Evolutionary conservation across 2,113 vertebrate genomes (phyloP).

Genomic region (Eleginops maclovinus): DNA sequence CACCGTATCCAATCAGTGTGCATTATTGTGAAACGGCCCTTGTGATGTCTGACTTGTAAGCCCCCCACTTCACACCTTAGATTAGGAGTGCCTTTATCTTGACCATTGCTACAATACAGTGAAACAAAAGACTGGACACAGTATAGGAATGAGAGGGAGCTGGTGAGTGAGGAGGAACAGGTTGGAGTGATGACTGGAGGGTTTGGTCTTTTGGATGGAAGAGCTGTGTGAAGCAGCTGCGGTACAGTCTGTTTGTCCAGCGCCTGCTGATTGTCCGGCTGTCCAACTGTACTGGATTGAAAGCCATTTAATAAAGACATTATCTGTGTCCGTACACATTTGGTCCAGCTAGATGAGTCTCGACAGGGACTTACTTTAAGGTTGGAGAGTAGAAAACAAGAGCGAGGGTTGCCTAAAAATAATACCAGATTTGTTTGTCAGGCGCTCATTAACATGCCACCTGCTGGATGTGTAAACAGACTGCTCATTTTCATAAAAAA

Average conservation of each 20-base stretch:
- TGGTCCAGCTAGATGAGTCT: background rate
- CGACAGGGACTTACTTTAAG: background rate
- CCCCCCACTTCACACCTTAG: background rate
- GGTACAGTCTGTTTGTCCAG: conserved; percentile 56
- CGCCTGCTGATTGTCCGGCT: conserved; percentile 58
- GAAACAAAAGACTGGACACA: background rate
- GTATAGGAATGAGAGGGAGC: conserved; percentile 3
- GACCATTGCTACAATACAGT: background rate
- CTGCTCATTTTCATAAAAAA: background rate
- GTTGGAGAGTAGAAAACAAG: background rate
- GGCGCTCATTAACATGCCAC: background rate
- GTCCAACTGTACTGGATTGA: conserved; percentile 30
- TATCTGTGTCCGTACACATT: background rate
- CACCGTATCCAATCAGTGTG: background rate
- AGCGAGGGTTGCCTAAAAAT: background rate
- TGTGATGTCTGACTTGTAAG: background rate
- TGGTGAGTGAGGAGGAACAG: conserved; percentile 48
- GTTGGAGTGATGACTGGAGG: conserved; percentile 47
- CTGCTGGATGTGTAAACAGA: background rate
- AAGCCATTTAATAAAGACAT: conserved; percentile 22
- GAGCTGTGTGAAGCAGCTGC: conserved; percentile 55
- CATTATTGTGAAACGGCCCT: background rate
- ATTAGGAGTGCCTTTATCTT: background rate
- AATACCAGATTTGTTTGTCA: background rate
- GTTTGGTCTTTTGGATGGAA: conserved; percentile 28